Conservation (phyloP, 2,113 vertebrate genomes). For the Panthera tigris region DNA sequence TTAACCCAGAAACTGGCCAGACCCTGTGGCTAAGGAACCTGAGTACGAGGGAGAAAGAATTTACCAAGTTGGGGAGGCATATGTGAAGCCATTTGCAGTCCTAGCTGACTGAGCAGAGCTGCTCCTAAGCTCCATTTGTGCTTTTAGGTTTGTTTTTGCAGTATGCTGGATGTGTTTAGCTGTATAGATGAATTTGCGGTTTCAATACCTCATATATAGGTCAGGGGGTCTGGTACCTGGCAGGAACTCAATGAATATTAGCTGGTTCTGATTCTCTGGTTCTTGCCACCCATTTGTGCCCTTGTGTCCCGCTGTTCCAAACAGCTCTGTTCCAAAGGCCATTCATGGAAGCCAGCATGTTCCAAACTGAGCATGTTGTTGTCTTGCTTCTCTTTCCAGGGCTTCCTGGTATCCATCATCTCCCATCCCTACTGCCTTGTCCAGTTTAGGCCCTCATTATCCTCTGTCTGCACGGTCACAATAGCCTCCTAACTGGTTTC, state of each 20-base stretch:
- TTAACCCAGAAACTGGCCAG: neutral
- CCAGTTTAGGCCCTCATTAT: neutral
- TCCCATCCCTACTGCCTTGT: neutral
- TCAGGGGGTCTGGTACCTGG: neutral
- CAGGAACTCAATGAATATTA: neutral
- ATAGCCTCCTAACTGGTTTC: neutral
- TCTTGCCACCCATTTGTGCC: neutral
- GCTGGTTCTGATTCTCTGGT: neutral
- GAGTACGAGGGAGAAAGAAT: accelerated
- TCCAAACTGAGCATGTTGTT: neutral
- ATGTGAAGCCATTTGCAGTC: neutral
- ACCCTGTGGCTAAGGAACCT: neutral
- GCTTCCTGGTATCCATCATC: neutral
- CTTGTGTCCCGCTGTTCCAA: neutral
- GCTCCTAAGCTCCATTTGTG: neutral
- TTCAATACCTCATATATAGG: neutral
- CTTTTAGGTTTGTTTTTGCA: neutral
- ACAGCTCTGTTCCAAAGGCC: neutral
- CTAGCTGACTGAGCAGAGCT: neutral
- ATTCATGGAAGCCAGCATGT: neutral
- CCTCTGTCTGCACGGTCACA: accelerated
- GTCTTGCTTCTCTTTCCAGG: neutral
- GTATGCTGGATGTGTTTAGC: neutral
- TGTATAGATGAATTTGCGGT: neutral
- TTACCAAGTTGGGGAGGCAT: too few species aligned